Base-by-base conservation (phyloP, 35 echinoderm and acorn worm species). In the Apostichopus parvimensis region DNA sequence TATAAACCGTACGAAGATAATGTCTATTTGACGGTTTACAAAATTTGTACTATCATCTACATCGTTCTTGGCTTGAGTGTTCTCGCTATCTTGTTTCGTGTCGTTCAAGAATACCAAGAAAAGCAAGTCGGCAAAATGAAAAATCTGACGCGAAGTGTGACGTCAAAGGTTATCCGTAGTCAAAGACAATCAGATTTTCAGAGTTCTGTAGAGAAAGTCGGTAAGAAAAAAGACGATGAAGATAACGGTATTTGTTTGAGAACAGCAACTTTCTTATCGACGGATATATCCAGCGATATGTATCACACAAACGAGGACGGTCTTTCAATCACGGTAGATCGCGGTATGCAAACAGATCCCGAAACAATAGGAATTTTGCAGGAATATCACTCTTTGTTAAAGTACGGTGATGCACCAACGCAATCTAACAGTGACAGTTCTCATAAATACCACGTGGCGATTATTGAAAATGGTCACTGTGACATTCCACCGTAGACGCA, bases 71-170 rank as follows among this genome's bases (percentile, higher is more conserved):
- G 89, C 5, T 59, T 91, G 59, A 91, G 89, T 34, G 89, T 91
- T 54, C 76, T 91, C 56, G 56, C 89, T 17, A 91, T 91, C 55
- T 79, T 91, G 77, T 79, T 91, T 28, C 71, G 89, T 2, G 77
- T 91, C 9, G 72, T 91, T 18, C 89, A 91, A 77, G 89, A 91
- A 79, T 79, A 91, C 28, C 89, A 91, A 79, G 89, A 91, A 59
- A 91, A 91, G 22, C 71, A 91, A 61, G 89, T 77, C 20, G 89
- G 89, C 15, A 91, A 91, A 53, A 59, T 91, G 24, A 91, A 77
- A 25, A 56, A 77, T 8, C n/a, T 91, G 18, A 91, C 89, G 17
- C 14, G 89, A 58, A 78, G n/a, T 57, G 89, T 91, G 10, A 91
- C 89, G 15, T 78, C 89, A 26, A 91, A 79, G 56, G 73, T 91